Evolutionary conservation across 2,113 vertebrate species (phyloP).

Genomic region (Chrysochloris asiatica): DNA sequence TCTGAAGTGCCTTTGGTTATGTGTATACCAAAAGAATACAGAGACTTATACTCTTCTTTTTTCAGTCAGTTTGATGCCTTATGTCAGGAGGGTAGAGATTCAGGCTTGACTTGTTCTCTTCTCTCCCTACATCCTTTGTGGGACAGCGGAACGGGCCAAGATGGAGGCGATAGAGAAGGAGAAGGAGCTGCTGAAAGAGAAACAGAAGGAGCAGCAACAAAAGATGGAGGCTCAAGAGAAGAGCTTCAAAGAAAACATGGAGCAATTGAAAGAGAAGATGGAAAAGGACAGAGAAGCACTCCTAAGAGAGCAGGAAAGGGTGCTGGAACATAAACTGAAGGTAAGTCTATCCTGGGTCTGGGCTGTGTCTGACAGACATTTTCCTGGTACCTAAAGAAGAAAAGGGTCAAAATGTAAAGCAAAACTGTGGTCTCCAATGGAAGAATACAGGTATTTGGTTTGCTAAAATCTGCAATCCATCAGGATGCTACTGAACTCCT

Average conservation of each 20-base stretch:
- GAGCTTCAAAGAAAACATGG: neutral
- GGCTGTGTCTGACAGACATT: neutral
- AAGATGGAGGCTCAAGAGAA: conserved; percentile 24
- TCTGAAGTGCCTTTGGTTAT: neutral
- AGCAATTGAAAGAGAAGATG: conserved; percentile 40
- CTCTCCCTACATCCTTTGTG: neutral
- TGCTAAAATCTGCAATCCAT: neutral
- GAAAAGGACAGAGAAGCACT: neutral
- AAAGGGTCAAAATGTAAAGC: neutral
- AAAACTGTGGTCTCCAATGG: too few relatives aligned
- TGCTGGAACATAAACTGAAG: conserved; percentile 48
- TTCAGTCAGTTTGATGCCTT: neutral
- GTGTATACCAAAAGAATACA: neutral
- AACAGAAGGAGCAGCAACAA: conserved; percentile 29
- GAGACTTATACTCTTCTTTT: neutral
- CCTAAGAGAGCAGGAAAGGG: neutral
- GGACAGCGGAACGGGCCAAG: conserved; percentile 17
- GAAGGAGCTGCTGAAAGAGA: conserved; percentile 24
- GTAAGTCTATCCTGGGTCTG: neutral
- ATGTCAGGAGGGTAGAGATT: neutral
- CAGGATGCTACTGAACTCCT: neutral
- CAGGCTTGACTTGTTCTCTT: neutral
- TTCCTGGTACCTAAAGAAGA: neutral
- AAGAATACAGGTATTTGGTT: neutral
- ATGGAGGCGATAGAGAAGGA: neutral